These are phyloP conservation scores for Octopus sinensis DNA, from an alignment of 1,140 invertebrate genomes.

Conservation along the genomic window DNA sequence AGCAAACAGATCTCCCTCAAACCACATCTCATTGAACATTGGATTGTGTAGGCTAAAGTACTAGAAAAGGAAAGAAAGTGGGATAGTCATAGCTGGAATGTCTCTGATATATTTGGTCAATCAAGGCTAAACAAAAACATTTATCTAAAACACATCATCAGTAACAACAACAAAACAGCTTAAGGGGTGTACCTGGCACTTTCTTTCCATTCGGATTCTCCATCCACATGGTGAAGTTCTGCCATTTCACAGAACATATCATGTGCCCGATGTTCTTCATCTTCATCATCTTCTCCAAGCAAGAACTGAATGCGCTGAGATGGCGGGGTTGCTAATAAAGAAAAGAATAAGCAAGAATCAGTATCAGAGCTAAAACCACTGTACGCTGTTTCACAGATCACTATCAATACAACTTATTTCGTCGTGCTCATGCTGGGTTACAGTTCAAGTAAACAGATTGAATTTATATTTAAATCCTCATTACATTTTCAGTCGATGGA, in stretches of 20 bases:
- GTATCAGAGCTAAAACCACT: not conserved
- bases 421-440: not conserved
- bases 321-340: conserved; percentile 45
- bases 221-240: conserved; percentile 75
- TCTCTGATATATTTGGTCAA: too few species aligned
- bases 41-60: too few species aligned
- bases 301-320: conserved; percentile 77
- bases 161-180: too few species aligned
- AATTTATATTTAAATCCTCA: not conserved
- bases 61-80: too few species aligned
- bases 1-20: too few species aligned
- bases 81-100: too few species aligned
- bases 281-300: conserved; percentile 79
- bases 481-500: not conserved
- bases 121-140: too few species aligned
- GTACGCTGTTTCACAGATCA: not conserved
- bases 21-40: too few species aligned
- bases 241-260: conserved; percentile 88
- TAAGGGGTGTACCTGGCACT: conserved; percentile 72
- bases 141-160: too few species aligned
- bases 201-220: conserved; percentile 88
- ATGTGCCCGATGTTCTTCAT: conserved; percentile 62
- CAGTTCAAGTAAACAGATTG: not conserved
- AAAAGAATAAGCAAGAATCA: not conserved
- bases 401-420: not conserved